Percentiles rank a stretch among this genome's conserved stretches.
Evolutionary conservation across 92 coral and sea anemone species (phyloP).

Genomic region (Galaxea fascicularis): DNA sequence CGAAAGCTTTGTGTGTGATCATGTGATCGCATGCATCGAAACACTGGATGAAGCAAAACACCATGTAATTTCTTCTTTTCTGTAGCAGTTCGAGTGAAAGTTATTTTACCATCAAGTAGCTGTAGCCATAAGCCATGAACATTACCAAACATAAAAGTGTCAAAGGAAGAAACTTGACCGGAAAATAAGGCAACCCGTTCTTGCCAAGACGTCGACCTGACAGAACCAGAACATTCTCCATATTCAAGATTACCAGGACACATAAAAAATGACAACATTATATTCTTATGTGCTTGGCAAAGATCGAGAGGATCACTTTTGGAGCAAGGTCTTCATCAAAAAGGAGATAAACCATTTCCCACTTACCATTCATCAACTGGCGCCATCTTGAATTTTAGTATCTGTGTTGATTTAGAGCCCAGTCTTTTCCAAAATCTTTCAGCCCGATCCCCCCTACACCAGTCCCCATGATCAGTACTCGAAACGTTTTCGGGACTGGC

Average conservation of each 20-base stretch:
- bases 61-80: too few species aligned
- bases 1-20: too few species aligned
- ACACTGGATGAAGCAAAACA: too few species aligned
- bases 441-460: too few species aligned
- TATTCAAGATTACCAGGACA: slow-evolving; percentile 1
- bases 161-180: not conserved
- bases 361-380: slow-evolving; percentile 64
- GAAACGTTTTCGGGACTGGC: too few species aligned
- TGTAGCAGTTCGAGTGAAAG: too few species aligned
- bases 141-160: too few species aligned
- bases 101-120: too few species aligned
- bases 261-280: not conserved
- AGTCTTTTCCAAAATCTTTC: too few species aligned
- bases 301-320: not conserved
- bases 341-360: not conserved
- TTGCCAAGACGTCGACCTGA: not conserved
- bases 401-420: not conserved
- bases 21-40: too few species aligned
- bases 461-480: too few species aligned
- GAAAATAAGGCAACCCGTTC: not conserved
- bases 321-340: not conserved
- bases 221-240: not conserved
- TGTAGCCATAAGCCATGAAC: too few species aligned
- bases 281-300: not conserved
- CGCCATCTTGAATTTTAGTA: slow-evolving; percentile 66